Evolutionary conservation across 2,113 vertebrate species (phyloP), one percentile per base, ranked within the genome.

Genomic region (Oophaga pumilio): DNA sequence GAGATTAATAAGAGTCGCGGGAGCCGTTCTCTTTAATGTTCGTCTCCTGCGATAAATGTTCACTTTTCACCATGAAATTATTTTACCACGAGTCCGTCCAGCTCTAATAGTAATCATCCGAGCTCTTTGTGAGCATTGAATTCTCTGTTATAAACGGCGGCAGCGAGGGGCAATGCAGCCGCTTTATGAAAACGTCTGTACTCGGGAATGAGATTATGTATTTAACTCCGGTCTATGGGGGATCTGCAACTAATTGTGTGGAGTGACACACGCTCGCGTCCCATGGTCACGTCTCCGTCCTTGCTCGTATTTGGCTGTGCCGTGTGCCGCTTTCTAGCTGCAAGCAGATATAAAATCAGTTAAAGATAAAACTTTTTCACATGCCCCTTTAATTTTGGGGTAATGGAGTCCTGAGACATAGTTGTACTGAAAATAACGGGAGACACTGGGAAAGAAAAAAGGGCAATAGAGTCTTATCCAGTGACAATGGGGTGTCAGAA

Each of bases 41-140:
- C 57, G 86, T 73, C 73, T 85, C 85, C 82, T 68, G 59, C 89
- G 60, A 84, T 87, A 71, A 86, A 59, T 86, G 50, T 69, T 53
- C 74, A 88, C 56, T 52, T 26, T 85, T 80, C 50, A 60, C 28
- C 33, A n/a, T 60, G 66, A 89, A 89, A 84, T 81, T 74, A 89
- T 74, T 89, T 89, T 89, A 33, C 76, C 73, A 60, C 71, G 28
- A 78, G 62, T 17, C 53, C 8, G 76, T 22, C 52, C 2, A 10
- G 52, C n/a, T 6, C 10, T 24, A 52, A 2, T 14, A 26, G 57
- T 79, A 20, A 52, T 76, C n/a, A 20, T 22, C 43, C 4, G 20
- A 82, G 57, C 52, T 59, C 59, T 5, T 59, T 59, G 53, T 26
- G n/a, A 15, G 18, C 10, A 6, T 59, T 80, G 24, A 22, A 59